Evolutionary conservation across 2,888 invertebrate genomes (phyloP).

Genomic region (Rhaphigaster nebulosa): DNA sequence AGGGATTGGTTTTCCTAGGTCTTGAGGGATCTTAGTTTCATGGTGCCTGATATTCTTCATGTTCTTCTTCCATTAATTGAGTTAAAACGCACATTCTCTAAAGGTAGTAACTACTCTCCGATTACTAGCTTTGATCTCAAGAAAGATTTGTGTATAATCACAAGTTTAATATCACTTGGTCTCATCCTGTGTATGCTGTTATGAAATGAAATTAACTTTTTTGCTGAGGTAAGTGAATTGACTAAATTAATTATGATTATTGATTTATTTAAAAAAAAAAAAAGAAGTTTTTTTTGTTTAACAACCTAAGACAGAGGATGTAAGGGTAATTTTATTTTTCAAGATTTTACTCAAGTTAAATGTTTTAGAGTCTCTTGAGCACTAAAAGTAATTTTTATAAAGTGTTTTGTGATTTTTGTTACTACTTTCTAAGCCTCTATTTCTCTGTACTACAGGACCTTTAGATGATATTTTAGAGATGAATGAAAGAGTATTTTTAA

Average conservation of each 20-base stretch:
- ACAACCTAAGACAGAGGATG: no score
- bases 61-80: conserved; percentile 74
- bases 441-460: no score
- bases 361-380: no score
- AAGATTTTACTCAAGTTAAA: no score
- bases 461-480: no score
- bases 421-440: no score
- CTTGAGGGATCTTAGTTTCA: conserved; percentile 77
- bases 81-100: conserved; percentile 67
- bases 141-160: conserved; percentile 62
- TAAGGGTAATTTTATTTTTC: no score
- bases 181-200: conserved; percentile 62
- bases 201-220: conserved; percentile 53
- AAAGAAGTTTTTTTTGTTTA: background rate
- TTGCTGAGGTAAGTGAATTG: background rate
- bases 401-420: no score
- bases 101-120: conserved; percentile 35
- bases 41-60: conserved; percentile 78
- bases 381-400: no score
- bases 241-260: background rate
- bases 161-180: conserved; percentile 61
- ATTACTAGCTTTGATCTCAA: conserved; percentile 56
- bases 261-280: no score
- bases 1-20: conserved; percentile 67
- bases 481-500: background rate